Base-by-base conservation (phyloP, 2,113 vertebrate genomes). In the Tenrec ecaudatus region DNA sequence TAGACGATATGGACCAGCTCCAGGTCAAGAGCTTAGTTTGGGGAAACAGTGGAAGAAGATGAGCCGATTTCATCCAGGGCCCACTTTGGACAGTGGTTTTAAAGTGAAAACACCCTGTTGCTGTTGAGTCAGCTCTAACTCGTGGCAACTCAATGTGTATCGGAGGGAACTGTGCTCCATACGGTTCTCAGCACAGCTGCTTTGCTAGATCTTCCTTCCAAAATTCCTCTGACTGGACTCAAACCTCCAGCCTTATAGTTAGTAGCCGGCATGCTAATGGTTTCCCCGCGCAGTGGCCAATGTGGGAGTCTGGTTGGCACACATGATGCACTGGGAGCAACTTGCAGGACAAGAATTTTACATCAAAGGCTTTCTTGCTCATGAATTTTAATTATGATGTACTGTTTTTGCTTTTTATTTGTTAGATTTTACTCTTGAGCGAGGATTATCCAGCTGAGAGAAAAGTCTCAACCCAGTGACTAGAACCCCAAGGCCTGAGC, bases 1-100 rank as follows among this genome's bases (percentile, higher is more conserved):
- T 85, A 85, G 62, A 95, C 97, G 97, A 96, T 96, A 97, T 87
- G 92, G 95, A 95, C 96, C 83, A 89, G 93, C 91, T 93, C 95
- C 88, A 96, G 93, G 96, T 96, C 95, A 96, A 93, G 86, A 88
- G 77, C 85, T 97, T 95, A 96, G 95, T 97, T 95, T 95, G 95
- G 88, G 96, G 93, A 96, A 95, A 95, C 91, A 95, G 94, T 85
- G 92, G 89, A 95, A 91, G 91, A 96, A 64, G 87, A 90, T 40
- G 25, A 64, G 62, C 15, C 83, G 3, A 1, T 84, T 78, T 22
- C 36, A 66, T 95, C 75, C 22, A 40, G 76, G 3, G 40, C 19
- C 75, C 29, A 31, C 15, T 0, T 8, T 33, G 16, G 9, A 68
- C 60, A 9, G 15, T 73, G 31, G n/a, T 73, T 66, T 66, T 25